Percentiles rank a stretch among this genome's conserved stretches.
phyloP scores from a whole-genome alignment of 2,888 invertebrate species.

The Margaritifera margaritifera region DNA sequence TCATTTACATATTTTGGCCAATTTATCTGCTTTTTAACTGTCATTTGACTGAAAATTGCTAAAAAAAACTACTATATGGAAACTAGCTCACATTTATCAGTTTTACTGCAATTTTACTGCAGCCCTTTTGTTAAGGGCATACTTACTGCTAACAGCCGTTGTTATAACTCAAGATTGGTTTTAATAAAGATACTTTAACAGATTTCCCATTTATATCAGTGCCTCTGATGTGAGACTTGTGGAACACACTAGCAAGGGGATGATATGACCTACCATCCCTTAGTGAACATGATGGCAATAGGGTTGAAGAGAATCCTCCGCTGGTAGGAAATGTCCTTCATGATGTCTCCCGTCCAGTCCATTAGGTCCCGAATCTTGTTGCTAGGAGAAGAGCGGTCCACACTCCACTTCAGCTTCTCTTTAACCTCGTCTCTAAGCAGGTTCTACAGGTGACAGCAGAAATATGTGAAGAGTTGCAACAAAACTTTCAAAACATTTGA shows the following conservation, averaged over 20 bases:
- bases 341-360: constrained; percentile 72
- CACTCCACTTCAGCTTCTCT: constrained; percentile 72
- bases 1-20: no score
- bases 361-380: constrained; percentile 73
- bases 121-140: no score
- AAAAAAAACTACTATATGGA: no score
- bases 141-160: no score
- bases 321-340: constrained; percentile 72
- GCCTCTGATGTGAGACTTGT: not conserved
- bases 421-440: constrained; percentile 71
- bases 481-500: not conserved
- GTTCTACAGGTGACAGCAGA: constrained; percentile 48
- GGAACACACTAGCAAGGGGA: not conserved
- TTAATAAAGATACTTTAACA: not conserved
- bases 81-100: no score
- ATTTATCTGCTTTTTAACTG: no score
- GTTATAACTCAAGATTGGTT: not conserved
- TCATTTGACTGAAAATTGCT: no score
- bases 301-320: constrained; percentile 69
- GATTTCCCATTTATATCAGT: not conserved
- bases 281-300: constrained; percentile 70
- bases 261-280: constrained; percentile 64
- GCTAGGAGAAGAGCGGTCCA: constrained; percentile 71
- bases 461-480: no score
- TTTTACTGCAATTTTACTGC: no score